phyloP scores from a whole-genome alignment of 35 echinoderm and acorn worm genomes.

The Acanthaster planci region DNA sequence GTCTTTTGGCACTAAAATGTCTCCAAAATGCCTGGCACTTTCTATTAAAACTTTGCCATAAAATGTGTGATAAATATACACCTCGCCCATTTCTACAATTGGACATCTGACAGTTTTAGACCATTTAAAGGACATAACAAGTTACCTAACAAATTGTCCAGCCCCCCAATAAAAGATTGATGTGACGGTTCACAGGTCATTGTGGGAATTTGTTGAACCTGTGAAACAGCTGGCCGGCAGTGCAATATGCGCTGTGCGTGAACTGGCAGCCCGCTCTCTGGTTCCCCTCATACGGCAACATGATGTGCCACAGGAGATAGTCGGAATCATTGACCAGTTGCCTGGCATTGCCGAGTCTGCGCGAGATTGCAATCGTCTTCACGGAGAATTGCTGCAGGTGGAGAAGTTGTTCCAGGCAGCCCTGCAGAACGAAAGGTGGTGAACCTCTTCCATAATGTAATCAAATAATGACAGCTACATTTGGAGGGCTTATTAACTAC shows the following conservation, averaged over 20 bases:
- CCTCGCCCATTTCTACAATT: too few species aligned
- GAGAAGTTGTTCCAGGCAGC: constrained; percentile 57
- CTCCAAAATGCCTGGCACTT: too few species aligned
- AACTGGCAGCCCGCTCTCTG: constrained; percentile 70
- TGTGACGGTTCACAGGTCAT: constrained; percentile 37
- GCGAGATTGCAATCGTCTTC: constrained; percentile 58
- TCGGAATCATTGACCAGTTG: constrained; percentile 36
- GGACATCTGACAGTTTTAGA: too few species aligned
- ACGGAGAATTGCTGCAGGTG: constrained; percentile 67
- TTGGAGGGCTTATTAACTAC: not conserved
- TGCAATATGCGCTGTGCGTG: constrained; percentile 68
- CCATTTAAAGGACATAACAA: too few species aligned
- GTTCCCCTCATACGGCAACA: constrained; percentile 61
- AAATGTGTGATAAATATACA: too few species aligned
- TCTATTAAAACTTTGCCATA: too few species aligned
- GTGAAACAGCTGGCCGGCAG: constrained; percentile 52
- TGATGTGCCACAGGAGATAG: constrained; percentile 8
- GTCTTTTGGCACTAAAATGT: too few species aligned
- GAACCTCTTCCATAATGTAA: not conserved
- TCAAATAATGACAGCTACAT: not conserved
- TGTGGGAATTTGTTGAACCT: constrained; percentile 50
- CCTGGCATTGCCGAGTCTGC: constrained; percentile 13
- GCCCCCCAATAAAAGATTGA: not conserved
- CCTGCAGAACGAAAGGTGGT: constrained; percentile 47
- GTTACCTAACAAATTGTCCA: too few species aligned